phyloP scores from a whole-genome alignment of 2,797 vertebrate genomes.

The Chanos chanos region DNA sequence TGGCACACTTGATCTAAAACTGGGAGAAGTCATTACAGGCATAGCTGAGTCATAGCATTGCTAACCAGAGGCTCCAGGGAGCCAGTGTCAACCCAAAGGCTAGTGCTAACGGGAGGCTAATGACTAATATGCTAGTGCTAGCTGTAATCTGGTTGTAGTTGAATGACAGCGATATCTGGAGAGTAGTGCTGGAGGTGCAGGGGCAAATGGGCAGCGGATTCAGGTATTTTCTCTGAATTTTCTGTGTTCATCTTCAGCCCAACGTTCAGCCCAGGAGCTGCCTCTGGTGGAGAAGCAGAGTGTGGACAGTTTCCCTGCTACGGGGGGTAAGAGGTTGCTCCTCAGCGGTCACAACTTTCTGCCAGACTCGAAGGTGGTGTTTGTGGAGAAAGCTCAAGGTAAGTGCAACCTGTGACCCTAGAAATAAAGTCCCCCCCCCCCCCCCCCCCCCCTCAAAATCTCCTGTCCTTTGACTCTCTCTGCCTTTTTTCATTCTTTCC shows the following conservation, averaged over 20 bases:
- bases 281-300: conserved; percentile 86
- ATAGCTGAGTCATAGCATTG: too few relatives aligned
- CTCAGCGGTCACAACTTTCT: conserved; percentile 82
- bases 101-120: not conserved
- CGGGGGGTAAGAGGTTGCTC: conserved; percentile 81
- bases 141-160: not conserved
- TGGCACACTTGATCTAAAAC: too few relatives aligned
- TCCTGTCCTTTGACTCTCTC: not conserved
- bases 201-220: conserved; percentile 47
- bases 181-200: conserved; percentile 20
- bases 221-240: not conserved
- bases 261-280: conserved; percentile 84
- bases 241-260: conserved; percentile 63
- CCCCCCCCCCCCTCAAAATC: not conserved
- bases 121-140: not conserved
- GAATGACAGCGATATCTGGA: not conserved
- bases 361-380: conserved; percentile 84
- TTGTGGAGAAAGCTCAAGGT: conserved; percentile 88
- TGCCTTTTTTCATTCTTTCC: not conserved
- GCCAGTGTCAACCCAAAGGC: too few relatives aligned
- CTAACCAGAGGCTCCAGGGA: too few relatives aligned
- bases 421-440: conserved; percentile 60
- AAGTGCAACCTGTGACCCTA: conserved; percentile 42
- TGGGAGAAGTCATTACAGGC: too few relatives aligned
- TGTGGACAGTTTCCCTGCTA: conserved; percentile 74